Evolutionary conservation across 1,140 invertebrate species (phyloP).

Genomic region (Spodoptera frugiperda): DNA sequence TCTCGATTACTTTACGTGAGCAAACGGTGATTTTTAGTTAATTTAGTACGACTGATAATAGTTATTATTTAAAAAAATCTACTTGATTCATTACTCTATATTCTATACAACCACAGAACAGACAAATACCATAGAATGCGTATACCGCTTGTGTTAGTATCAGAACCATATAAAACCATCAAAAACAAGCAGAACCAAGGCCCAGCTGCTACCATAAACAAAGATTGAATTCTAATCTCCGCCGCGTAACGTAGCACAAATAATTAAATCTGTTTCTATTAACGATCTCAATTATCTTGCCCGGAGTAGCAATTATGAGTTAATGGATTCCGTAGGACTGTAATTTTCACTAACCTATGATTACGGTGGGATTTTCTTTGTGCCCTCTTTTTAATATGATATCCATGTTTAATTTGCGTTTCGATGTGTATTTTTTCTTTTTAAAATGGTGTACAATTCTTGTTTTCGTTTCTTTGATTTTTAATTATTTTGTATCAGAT

Average conservation of each 20-base stretch:
- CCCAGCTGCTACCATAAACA: slow-evolving; percentile 9
- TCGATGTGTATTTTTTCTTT: no score
- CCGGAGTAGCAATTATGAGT: slow-evolving; percentile 64
- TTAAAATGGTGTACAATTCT: no score
- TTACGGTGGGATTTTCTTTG: slow-evolving; percentile 37
- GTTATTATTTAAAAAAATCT: no score
- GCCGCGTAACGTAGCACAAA: slow-evolving; percentile 58
- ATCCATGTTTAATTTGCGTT: neutral
- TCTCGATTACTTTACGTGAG: no score
- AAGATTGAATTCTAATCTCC: slow-evolving; percentile 50
- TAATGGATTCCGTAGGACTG: slow-evolving; percentile 62
- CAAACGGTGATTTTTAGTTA: no score
- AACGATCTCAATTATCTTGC: slow-evolving; percentile 66
- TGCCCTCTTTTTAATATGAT: slow-evolving; percentile 12
- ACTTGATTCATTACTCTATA: no score
- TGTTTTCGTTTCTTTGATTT: neutral
- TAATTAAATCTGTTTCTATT: slow-evolving; percentile 71
- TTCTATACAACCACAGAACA: no score
- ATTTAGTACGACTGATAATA: no score
- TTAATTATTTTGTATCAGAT: neutral
- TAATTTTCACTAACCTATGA: slow-evolving; percentile 60
- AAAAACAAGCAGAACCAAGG: slow-evolving; percentile 13
- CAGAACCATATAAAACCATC: neutral
- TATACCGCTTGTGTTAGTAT: no score
- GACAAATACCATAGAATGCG: no score